Percentiles rank a stretch among this genome's conserved stretches.
Conservation (phyloP, 2,113 vertebrate genomes). For the Proteles cristata region DNA sequence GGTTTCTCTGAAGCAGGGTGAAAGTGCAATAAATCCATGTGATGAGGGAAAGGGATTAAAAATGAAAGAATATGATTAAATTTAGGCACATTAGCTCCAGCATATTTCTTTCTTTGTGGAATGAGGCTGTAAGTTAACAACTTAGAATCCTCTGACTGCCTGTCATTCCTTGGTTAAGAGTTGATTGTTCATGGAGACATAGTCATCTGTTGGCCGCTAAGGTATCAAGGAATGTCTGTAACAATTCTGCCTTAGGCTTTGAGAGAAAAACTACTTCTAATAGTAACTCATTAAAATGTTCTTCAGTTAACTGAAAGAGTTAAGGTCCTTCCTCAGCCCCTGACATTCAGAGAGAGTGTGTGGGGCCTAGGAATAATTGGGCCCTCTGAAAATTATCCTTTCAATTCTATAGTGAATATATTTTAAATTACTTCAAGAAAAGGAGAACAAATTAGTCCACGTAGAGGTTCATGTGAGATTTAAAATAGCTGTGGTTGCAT, state of each 20-base stretch:
- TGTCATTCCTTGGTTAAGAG: slow-evolving; percentile 41
- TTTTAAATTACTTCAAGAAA: slow-evolving; percentile 64
- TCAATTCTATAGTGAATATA: slow-evolving; percentile 54
- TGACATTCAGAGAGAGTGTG: slow-evolving; percentile 8
- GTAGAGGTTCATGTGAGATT: slow-evolving; percentile 55
- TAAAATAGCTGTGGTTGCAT: slow-evolving; percentile 17
- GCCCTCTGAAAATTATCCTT: slow-evolving; percentile 73
- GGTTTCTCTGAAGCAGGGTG: background rate
- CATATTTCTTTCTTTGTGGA: background rate
- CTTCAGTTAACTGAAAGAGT: slow-evolving; percentile 49
- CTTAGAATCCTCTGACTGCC: background rate
- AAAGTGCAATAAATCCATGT: background rate
- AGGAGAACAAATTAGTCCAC: slow-evolving; percentile 54
- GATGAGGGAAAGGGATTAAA: background rate
- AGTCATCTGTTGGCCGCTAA: slow-evolving; percentile 29
- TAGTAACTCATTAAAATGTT: slow-evolving; percentile 76
- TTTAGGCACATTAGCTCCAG: background rate
- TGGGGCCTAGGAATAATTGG: slow-evolving; percentile 71
- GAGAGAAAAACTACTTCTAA: slow-evolving; percentile 56
- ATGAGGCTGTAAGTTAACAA: slow-evolving; percentile 19
- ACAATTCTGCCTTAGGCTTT: slow-evolving; percentile 73
- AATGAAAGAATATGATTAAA: background rate
- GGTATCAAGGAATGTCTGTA: background rate
- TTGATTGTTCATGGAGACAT: slow-evolving; percentile 31
- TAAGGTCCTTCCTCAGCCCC: slow-evolving; percentile 49